phyloP scores from a whole-genome alignment of 2,888 invertebrate species.

The Brachyopa scutellaris region DNA sequence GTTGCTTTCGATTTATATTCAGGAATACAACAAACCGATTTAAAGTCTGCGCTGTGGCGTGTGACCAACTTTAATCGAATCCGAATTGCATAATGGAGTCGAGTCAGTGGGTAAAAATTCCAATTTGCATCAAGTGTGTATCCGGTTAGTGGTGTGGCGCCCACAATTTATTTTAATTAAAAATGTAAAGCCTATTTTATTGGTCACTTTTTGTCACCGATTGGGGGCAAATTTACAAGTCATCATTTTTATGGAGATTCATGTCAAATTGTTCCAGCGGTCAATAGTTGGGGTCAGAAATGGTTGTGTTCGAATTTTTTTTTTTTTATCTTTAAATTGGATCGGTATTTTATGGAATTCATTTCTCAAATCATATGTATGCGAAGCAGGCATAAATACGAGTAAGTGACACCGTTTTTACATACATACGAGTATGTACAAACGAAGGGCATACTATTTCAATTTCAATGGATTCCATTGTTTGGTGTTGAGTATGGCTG shows the following conservation, averaged over 20 bases:
- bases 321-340: constrained; percentile 42
- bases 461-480: too few relatives aligned
- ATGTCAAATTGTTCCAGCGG: constrained; percentile 47
- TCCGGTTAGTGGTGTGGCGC: constrained; percentile 14
- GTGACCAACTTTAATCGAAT: constrained; percentile 58
- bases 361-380: too few relatives aligned
- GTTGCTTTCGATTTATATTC: constrained; percentile 22
- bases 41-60: constrained; percentile 31
- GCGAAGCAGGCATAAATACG: too few relatives aligned
- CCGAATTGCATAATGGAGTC: constrained; percentile 30
- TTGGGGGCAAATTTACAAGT: constrained; percentile 55
- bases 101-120: constrained; percentile 29
- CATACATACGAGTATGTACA: too few relatives aligned
- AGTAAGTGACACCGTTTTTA: too few relatives aligned
- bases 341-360: constrained; percentile 17
- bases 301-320: constrained; percentile 10
- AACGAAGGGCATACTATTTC: too few relatives aligned
- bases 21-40: constrained; percentile 15
- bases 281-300: constrained; percentile 16
- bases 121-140: constrained; percentile 58
- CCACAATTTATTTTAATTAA: constrained; percentile 69
- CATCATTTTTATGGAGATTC: constrained; percentile 56
- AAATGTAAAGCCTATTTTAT: constrained; percentile 60
- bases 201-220: constrained; percentile 11
- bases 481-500: too few relatives aligned